phyloP scores from a whole-genome alignment of 2,797 vertebrate species.

The Peromyscus attwateri region DNA sequence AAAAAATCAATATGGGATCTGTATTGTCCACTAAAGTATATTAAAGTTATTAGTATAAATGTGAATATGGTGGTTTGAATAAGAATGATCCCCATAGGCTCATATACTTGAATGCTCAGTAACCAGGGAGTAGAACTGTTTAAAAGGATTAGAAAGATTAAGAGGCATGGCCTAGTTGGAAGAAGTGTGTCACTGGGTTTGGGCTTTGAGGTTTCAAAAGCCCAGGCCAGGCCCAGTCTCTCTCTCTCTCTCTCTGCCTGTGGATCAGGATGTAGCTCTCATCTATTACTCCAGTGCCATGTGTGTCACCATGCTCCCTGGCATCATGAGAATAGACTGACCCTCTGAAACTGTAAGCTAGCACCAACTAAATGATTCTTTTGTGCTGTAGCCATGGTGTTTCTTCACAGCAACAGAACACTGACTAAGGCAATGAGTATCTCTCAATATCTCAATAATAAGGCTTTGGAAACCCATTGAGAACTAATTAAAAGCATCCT shows the following conservation, averaged over 20 bases:
- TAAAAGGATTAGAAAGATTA: neutral
- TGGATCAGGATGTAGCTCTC: neutral
- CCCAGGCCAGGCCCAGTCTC: neutral
- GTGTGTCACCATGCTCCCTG: neutral
- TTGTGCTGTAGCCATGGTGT: neutral
- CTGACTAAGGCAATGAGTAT: neutral
- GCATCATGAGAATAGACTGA: neutral
- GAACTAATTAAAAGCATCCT: slow-evolving; percentile 30
- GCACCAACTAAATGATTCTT: neutral
- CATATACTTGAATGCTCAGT: no score
- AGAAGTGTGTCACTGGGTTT: no score
- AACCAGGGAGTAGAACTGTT: no score
- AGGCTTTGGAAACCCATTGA: neutral
- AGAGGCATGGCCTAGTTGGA: neutral
- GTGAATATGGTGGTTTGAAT: neutral
- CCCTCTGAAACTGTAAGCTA: neutral
- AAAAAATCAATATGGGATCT: neutral
- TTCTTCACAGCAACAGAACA: neutral
- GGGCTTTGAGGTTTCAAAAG: neutral
- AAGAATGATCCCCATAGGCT: no score
- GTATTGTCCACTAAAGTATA: neutral
- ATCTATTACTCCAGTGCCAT: neutral
- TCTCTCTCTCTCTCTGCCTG: neutral
- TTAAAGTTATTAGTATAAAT: neutral
- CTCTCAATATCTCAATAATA: slow-evolving; percentile 8